phyloP scores from a whole-genome alignment of 2,888 invertebrate species.

The Hypselothyrea guttata region DNA sequence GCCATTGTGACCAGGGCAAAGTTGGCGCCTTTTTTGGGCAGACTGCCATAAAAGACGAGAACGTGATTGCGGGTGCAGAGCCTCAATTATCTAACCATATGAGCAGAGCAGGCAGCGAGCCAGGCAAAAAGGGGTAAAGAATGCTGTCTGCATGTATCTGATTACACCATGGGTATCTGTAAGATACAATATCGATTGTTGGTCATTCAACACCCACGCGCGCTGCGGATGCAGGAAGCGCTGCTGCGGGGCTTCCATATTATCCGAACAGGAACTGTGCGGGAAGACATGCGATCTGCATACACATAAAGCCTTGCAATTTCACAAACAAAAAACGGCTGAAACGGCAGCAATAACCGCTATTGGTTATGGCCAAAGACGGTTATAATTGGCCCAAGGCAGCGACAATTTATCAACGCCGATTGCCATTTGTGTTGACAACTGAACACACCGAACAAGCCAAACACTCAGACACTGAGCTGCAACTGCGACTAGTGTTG shows the following conservation, averaged over 20 bases:
- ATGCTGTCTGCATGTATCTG: constrained; percentile 44
- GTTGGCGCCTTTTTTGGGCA: constrained; percentile 77
- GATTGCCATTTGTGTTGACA: constrained; percentile 78
- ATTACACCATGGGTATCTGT: constrained; percentile 43
- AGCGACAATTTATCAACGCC: constrained; percentile 75
- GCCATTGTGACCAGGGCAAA: constrained; percentile 57
- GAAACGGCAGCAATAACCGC: constrained; percentile 29
- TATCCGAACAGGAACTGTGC: constrained; percentile 51
- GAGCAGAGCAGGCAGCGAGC: too few relatives aligned
- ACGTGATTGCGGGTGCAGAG: constrained; percentile 23
- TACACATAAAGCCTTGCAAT: constrained; percentile 51
- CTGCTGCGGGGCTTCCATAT: constrained; percentile 61
- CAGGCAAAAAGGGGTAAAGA: constrained; percentile 30
- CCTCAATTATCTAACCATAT: constrained; percentile 60
- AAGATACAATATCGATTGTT: constrained; percentile 36
- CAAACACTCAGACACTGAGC: constrained; percentile 1
- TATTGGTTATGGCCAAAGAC: constrained; percentile 64
- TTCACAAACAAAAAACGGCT: too few relatives aligned
- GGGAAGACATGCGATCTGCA: constrained; percentile 52
- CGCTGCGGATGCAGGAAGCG: constrained; percentile 55
- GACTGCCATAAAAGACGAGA: constrained; percentile 39
- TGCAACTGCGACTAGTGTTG: too few relatives aligned
- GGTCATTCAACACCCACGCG: constrained; percentile 62
- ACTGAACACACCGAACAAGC: constrained; percentile 65
- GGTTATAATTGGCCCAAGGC: constrained; percentile 79